Conservation (phyloP, 2,113 vertebrate genomes). For the Etia nguti region DNA sequence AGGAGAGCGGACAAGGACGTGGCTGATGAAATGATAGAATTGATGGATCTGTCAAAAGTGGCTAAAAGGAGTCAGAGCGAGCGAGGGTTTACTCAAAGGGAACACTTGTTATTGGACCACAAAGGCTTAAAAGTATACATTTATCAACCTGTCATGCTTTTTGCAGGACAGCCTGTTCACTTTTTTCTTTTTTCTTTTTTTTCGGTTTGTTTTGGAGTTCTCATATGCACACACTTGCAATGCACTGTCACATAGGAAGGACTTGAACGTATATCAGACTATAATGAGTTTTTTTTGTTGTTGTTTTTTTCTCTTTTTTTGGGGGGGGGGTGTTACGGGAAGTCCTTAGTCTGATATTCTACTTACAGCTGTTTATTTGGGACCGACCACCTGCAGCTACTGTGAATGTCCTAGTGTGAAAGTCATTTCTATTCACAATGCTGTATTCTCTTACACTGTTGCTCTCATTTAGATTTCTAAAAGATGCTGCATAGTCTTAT, state of each 20-base stretch:
- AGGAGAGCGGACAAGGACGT: constrained; percentile 38
- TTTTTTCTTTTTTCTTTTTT: not conserved
- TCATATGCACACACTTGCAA: not conserved
- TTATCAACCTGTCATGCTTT: not conserved
- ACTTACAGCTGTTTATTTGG: not conserved
- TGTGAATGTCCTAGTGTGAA: not conserved
- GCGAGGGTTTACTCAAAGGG: constrained; percentile 31
- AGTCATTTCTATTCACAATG: not conserved
- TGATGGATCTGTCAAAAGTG: not conserved
- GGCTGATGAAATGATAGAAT: constrained; percentile 34
- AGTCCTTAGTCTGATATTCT: not conserved
- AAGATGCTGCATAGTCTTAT: not conserved
- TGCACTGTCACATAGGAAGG: not conserved
- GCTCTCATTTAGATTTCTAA: not conserved
- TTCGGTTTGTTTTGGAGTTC: accelerated
- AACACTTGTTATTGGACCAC: constrained; percentile 32
- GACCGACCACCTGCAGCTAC: not conserved
- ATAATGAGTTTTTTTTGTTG: not conserved
- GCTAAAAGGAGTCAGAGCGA: not conserved
- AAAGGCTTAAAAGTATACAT: not conserved
- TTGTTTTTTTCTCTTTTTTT: no score
- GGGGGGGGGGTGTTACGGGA: no score
- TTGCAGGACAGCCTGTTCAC: not conserved
- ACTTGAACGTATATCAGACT: not conserved
- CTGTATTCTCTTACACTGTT: not conserved